Conservation (phyloP, 2,797 vertebrate genomes). For the Gephyroberyx darwinii region DNA sequence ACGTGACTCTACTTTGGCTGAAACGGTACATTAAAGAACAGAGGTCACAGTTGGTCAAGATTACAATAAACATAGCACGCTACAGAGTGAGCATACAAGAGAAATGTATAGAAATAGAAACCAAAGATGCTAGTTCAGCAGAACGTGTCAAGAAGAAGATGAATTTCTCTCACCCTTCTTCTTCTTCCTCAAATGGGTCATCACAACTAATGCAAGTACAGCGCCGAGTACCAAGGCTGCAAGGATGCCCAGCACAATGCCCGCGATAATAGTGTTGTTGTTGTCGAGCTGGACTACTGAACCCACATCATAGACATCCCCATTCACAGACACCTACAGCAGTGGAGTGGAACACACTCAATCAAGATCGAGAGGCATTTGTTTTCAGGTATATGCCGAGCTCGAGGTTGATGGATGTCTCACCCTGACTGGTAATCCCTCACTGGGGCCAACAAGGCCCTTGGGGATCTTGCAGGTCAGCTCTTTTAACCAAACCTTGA, state of each 20-base stretch:
- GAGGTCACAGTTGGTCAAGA: neutral
- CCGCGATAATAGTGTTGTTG: slow-evolving; percentile 62
- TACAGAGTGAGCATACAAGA: neutral
- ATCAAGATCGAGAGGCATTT: neutral
- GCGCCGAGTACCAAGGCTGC: slow-evolving; percentile 78
- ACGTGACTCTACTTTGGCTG: slow-evolving; percentile 74
- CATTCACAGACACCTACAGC: slow-evolving; percentile 86
- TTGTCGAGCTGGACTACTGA: slow-evolving; percentile 73
- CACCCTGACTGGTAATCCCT: slow-evolving; percentile 85
- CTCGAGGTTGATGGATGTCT: slow-evolving; percentile 17
- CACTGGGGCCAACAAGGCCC: slow-evolving; percentile 74
- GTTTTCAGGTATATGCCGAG: neutral
- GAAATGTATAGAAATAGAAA: neutral
- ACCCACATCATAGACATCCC: slow-evolving; percentile 76
- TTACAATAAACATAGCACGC: neutral
- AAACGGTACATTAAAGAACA: slow-evolving; percentile 26
- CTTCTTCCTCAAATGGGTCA: slow-evolving; percentile 77
- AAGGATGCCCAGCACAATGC: slow-evolving; percentile 81
- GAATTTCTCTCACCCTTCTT: slow-evolving; percentile 78
- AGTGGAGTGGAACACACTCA: neutral
- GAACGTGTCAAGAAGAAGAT: neutral
- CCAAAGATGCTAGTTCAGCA: neutral
- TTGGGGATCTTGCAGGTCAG: slow-evolving; percentile 89
- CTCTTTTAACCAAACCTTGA: slow-evolving; percentile 85
- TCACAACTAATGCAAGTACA: slow-evolving; percentile 68